Evolutionary conservation across 1,140 invertebrate species (phyloP).

Genomic region (Chrysoperla carnea): DNA sequence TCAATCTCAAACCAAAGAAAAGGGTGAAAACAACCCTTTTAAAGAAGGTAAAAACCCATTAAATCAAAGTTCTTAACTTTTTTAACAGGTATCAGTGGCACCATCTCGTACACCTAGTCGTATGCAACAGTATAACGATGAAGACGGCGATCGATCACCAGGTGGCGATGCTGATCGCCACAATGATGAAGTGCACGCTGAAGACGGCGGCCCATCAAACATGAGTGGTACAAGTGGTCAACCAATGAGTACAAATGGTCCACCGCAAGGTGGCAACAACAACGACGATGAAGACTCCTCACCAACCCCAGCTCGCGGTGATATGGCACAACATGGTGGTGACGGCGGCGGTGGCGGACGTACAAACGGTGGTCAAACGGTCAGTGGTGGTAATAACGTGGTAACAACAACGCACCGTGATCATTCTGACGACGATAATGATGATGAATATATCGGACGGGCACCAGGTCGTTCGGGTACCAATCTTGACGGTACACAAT

Average conservation of each 20-base stretch:
- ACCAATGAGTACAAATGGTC: constrained; percentile 12
- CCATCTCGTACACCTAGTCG: constrained; percentile 18
- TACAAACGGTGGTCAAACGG: constrained; percentile 7
- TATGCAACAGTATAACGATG: constrained; percentile 18
- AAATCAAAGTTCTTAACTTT: neutral
- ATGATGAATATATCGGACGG: constrained; percentile 21
- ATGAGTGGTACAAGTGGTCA: constrained; percentile 13
- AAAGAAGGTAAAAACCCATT: too few relatives aligned
- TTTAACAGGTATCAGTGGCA: constrained; percentile 13
- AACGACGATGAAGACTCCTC: constrained; percentile 9
- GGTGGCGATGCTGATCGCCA: constrained; percentile 10
- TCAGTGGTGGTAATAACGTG: constrained; percentile 7
- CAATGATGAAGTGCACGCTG: constrained; percentile 16
- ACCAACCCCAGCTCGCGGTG: constrained; percentile 9
- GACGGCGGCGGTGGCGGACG: constrained; percentile 13
- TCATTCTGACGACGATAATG: constrained; percentile 18
- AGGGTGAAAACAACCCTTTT: too few relatives aligned
- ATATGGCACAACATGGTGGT: constrained; percentile 5
- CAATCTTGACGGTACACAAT: neutral
- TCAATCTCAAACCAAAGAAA: too few relatives aligned
- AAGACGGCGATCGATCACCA: constrained; percentile 7
- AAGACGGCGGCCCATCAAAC: constrained; percentile 10
- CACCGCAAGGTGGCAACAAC: constrained; percentile 10
- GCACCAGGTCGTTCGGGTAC: constrained; percentile 15
- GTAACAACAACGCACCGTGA: constrained; percentile 7